These are phyloP conservation scores for Perizoma flavofasciatum DNA, from an alignment of 2,888 invertebrate genomes.

Conservation along the genomic window DNA sequence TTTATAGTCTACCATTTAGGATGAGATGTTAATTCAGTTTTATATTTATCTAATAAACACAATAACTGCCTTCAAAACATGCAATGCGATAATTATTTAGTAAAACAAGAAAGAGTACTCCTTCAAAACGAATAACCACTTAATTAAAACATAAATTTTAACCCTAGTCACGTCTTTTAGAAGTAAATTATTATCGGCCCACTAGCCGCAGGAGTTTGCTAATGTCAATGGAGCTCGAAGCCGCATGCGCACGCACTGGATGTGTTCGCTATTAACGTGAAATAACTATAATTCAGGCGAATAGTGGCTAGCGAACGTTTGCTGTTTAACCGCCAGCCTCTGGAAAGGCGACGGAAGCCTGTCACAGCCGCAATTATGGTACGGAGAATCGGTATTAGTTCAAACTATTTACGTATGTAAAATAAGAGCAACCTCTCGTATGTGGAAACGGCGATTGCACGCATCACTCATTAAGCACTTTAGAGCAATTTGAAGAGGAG, in stretches of 20 bases:
- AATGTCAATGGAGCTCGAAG: constrained; percentile 68
- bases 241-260: constrained; percentile 70
- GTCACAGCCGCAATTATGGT: constrained; percentile 82
- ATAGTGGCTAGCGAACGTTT: constrained; percentile 50
- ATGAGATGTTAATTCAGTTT: neutral
- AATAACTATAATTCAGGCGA: constrained; percentile 78
- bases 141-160: constrained; percentile 27
- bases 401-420: constrained; percentile 83
- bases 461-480: constrained; percentile 84
- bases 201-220: constrained; percentile 46
- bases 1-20: neutral
- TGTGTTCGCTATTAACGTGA: constrained; percentile 75
- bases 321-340: constrained; percentile 68
- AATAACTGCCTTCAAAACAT: constrained; percentile 7
- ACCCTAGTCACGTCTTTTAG: constrained; percentile 44
- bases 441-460: constrained; percentile 82
- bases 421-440: constrained; percentile 79
- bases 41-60: constrained; percentile 12
- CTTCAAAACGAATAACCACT: constrained; percentile 10
- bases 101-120: constrained; percentile 9
- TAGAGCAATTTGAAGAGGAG: constrained; percentile 81
- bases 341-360: constrained; percentile 81
- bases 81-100: constrained; percentile 13
- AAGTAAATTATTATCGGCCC: constrained; percentile 43
- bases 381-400: constrained; percentile 83